Evolutionary conservation across 2,113 vertebrate genomes (phyloP), one percentile per base, ranked within the genome.

Genomic region (Orthonyx spaldingii): DNA sequence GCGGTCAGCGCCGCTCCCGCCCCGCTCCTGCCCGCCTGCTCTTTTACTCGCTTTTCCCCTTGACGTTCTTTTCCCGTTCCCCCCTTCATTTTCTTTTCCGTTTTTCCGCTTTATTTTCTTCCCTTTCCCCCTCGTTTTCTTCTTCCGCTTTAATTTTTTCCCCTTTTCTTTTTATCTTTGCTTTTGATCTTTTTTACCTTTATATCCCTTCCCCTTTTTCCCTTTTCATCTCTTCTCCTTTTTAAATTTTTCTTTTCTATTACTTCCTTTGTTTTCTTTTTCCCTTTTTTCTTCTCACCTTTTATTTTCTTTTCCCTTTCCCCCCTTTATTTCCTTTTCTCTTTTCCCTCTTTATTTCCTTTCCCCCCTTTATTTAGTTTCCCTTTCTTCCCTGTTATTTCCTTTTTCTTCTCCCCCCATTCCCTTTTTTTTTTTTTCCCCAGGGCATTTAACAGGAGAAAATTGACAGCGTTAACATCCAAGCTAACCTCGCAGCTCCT

Each of bases 401-500:
- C 13, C 9, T 21, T 42, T 19, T 11, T 4, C 22, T 16, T 5
- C 47, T 8, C 2, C 18, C 8, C 5, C 15, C 4, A 4, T 3
- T 7, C 6, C 5, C 3, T 4, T 13, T 33, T 21, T 84, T 68
- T 85, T 78, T n/a, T 81, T 47, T 68, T 96, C 92, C 61, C 71
- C 96, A 95, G 97, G 97, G 96, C 97, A 96, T 97, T 98, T 96
- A 97, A 96, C 96, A 85, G 97, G 86, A 95, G 97, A 85, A 98
- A 98, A 98, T 97, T 96, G 96, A 97, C 93, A 97, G 98, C 89
- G 97, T 97, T 97, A 98, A 97, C 97, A 97, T 97, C 96, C 92
- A 50, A 96, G 97, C 97, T 97, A 98, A 94, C 95, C 98, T 96
- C 96, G 95, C 97, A 96, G 95, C 96, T 97, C 96, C 98, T 97